A percentile compares a stretch with the other conserved stretches of the same genome.
These are phyloP conservation scores for Papilio protenor DNA, from an alignment of 2,888 invertebrate genomes.

Conservation along the genomic window DNA sequence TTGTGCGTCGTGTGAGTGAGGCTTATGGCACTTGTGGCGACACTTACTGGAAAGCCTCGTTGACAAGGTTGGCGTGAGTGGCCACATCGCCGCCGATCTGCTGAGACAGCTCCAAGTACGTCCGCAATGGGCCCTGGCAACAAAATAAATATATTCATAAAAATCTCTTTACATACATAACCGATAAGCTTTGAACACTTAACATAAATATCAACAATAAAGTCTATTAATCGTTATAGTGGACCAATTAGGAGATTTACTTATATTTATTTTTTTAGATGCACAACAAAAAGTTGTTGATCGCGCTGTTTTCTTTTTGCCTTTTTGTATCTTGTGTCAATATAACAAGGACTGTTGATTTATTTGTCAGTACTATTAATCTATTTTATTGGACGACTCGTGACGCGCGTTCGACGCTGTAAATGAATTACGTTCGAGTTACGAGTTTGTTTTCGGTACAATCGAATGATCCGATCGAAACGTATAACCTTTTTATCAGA, in stretches of 20 bases:
- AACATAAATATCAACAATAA: background rate
- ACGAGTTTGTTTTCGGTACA: conserved; percentile 22
- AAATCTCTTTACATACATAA: background rate
- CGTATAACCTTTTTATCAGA: conserved; percentile 1
- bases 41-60: conserved; percentile 92
- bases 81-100: conserved; percentile 95
- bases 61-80: conserved; percentile 91
- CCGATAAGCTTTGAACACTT: background rate
- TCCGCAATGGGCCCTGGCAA: conserved; percentile 87
- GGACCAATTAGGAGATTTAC: background rate
- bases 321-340: background rate
- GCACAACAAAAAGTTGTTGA: background rate
- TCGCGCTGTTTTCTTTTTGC: background rate
- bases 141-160: conserved; percentile 45
- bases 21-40: conserved; percentile 11
- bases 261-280: background rate
- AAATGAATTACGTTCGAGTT: conserved; percentile 21
- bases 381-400: conserved; percentile 16
- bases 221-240: background rate
- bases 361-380: conserved; percentile 24
- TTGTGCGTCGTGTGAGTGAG: background rate
- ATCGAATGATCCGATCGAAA: conserved; percentile 8
- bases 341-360: background rate
- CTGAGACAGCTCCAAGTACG: conserved; percentile 89
- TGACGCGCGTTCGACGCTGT: conserved; percentile 12